Conservation (phyloP, 2,888 invertebrate species). For the Dasysyrphus tricinctus region DNA sequence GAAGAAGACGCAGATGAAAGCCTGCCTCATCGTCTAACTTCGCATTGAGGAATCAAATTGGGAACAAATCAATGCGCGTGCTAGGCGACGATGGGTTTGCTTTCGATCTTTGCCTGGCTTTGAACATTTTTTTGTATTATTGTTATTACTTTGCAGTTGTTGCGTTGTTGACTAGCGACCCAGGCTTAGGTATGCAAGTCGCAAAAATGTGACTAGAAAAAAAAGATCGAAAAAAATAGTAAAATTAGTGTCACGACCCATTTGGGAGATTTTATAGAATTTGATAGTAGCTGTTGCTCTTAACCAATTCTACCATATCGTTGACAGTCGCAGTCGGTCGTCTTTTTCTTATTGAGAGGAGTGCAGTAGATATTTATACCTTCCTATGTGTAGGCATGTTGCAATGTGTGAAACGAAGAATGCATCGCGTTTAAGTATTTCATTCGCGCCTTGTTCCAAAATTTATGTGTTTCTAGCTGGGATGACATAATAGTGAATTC, state of each 20-base stretch:
- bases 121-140: not conserved
- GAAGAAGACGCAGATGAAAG: conserved; percentile 38
- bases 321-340: not conserved
- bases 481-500: conserved; percentile 59
- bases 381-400: not conserved
- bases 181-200: conserved; percentile 20
- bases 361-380: not conserved
- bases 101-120: conserved; percentile 31
- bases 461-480: conserved; percentile 57
- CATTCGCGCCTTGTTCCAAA: conserved; percentile 50
- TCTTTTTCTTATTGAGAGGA: conserved; percentile 3
- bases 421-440: conserved; percentile 49
- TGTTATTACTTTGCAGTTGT: conserved; percentile 23
- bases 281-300: conserved; percentile 43
- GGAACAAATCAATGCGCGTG: conserved; percentile 54
- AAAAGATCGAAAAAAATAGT: conserved; percentile 13
- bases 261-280: conserved; percentile 60
- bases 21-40: conserved; percentile 13
- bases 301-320: not conserved
- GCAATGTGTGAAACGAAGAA: conserved; percentile 35
- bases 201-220: conserved; percentile 20
- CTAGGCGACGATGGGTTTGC: conserved; percentile 42
- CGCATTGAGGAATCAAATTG: conserved; percentile 40
- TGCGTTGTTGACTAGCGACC: not conserved
- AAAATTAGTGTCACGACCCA: conserved; percentile 56